Percentiles rank a stretch among this genome's conserved stretches.
These are phyloP conservation scores for Sinocyclocheilus maitianheensis DNA, from an alignment of 2,113 vertebrate genomes.

Conservation along the genomic window DNA sequence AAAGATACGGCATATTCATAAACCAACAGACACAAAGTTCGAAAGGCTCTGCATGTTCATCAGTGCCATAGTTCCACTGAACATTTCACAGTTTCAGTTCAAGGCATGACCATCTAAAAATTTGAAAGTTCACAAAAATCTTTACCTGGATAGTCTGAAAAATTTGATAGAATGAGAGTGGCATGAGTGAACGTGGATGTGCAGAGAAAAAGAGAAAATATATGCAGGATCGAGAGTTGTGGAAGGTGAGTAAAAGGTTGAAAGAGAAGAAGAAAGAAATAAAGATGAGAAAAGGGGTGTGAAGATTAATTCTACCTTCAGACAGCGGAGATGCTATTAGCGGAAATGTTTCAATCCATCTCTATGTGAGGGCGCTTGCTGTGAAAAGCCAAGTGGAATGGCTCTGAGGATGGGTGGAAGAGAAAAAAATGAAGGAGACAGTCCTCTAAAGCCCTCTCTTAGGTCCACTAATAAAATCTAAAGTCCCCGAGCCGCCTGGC, in stretches of 20 bases:
- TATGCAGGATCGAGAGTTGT: constrained; percentile 17
- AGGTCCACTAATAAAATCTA: constrained; percentile 36
- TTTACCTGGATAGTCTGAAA: neutral
- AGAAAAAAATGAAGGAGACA: constrained; percentile 14
- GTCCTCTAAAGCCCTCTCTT: constrained; percentile 1
- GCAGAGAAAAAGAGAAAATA: constrained; percentile 33
- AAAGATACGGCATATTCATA: neutral
- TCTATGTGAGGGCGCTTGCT: neutral
- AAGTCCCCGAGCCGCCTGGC: neutral
- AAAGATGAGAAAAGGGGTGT: constrained; percentile 16
- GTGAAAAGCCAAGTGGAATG: neutral
- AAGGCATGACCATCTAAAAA: neutral
- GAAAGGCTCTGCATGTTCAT: neutral
- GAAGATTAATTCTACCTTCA: constrained; percentile 69
- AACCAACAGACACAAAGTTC: neutral
- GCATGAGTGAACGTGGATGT: neutral
- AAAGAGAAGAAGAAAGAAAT: neutral
- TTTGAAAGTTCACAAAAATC: neutral
- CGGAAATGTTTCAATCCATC: constrained; percentile 60
- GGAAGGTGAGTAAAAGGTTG: constrained; percentile 2
- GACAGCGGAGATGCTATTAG: constrained; percentile 56
- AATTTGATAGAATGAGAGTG: neutral
- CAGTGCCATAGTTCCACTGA: neutral
- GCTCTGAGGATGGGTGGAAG: neutral
- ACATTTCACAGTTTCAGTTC: neutral